A percentile compares a stretch with the other conserved stretches of the same genome.
These are phyloP conservation scores for Amphipoea oculea DNA, from an alignment of 2,888 invertebrate genomes.

Conservation along the genomic window DNA sequence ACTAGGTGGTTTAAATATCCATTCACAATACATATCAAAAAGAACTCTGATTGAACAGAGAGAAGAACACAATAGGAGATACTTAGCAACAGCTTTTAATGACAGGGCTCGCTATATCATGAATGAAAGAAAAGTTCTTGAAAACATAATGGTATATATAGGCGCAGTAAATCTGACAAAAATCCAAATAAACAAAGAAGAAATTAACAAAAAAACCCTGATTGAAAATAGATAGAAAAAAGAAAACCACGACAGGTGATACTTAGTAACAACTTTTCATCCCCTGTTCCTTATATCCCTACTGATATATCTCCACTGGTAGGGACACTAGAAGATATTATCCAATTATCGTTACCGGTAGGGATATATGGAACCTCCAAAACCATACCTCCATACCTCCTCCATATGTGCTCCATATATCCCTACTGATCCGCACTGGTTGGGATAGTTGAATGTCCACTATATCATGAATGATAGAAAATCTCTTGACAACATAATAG, in stretches of 20 bases:
- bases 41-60: not conserved
- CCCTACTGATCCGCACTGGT: too few species aligned
- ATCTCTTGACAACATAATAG: not conserved
- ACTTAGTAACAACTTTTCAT: not conserved
- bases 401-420: too few species aligned
- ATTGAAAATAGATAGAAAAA: not conserved
- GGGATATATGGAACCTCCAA: too few species aligned
- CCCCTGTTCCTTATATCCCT: not conserved
- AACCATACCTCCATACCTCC: too few species aligned
- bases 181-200: not conserved
- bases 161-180: not conserved
- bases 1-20: not conserved
- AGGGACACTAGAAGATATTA: too few species aligned
- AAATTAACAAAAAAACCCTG: not conserved
- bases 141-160: not conserved
- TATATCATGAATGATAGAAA: constrained; percentile 2
- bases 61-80: too few species aligned
- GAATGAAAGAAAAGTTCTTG: not conserved
- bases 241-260: not conserved
- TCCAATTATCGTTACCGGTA: too few species aligned
- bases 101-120: not conserved
- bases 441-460: too few species aligned
- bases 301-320: too few species aligned
- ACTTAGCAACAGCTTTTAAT: not conserved
- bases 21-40: too few species aligned